Evolutionary conservation across 2,797 vertebrate species (phyloP).

Genomic region (Anguilla megastoma): DNA sequence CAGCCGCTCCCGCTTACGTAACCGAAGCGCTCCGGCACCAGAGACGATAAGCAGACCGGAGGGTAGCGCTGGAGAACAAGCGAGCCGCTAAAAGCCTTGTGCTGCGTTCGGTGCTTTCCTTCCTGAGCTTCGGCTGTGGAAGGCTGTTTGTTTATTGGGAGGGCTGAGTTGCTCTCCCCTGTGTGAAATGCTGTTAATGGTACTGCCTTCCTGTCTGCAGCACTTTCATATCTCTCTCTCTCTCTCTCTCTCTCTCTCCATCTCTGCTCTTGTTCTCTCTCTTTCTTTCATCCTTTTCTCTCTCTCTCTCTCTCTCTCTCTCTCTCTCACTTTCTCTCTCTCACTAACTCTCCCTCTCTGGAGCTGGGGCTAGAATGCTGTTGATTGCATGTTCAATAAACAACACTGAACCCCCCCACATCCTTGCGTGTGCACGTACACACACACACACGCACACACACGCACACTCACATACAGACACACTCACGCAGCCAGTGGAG

Average conservation of each 20-base stretch:
- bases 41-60: neutral
- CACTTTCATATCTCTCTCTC: neutral
- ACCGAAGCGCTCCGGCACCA: neutral
- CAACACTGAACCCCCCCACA: constrained; percentile 36
- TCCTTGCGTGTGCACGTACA: constrained; percentile 32
- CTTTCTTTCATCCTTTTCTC: neutral
- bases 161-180: neutral
- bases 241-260: neutral
- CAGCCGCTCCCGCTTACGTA: neutral
- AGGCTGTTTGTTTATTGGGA: neutral
- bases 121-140: neutral
- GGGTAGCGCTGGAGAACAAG: neutral
- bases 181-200: constrained; percentile 6
- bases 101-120: neutral
- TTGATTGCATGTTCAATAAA: constrained; percentile 58
- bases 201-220: neutral
- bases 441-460: constrained; percentile 33
- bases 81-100: neutral
- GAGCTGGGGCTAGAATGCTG: constrained; percentile 41
- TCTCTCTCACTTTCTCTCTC: neutral
- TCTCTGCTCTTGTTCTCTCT: neutral
- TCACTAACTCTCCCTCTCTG: neutral
- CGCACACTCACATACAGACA: constrained; percentile 35
- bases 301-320: neutral
- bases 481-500: constrained; percentile 34